phyloP scores from a whole-genome alignment of 2,888 invertebrate species.

The Ommatoiulus sabulosus region DNA sequence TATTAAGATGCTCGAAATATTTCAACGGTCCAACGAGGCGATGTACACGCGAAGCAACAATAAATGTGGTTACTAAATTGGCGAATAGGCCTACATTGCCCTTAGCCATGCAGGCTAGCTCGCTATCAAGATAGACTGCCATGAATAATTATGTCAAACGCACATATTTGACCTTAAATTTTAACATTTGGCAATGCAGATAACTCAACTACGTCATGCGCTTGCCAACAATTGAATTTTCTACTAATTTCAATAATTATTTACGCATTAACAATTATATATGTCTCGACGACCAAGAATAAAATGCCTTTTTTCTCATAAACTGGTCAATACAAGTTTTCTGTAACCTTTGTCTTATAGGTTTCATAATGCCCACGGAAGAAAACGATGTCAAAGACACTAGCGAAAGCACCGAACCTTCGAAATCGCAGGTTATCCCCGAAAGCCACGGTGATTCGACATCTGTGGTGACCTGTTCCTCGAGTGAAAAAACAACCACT shows the following conservation, averaged over 20 bases:
- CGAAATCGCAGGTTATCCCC: background rate
- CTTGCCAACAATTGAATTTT: too few species aligned
- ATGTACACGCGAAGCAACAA: background rate
- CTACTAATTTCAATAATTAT: too few species aligned
- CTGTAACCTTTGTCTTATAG: background rate
- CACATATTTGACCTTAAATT: conserved; percentile 1
- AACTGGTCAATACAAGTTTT: background rate
- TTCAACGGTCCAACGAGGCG: background rate
- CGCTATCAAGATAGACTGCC: too few species aligned
- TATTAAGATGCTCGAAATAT: background rate
- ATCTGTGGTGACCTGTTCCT: background rate
- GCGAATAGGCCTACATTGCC: background rate
- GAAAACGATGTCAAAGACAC: background rate
- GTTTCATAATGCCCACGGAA: conserved; percentile 23
- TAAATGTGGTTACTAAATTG: background rate
- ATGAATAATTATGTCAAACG: background rate
- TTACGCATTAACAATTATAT: too few species aligned
- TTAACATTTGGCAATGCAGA: too few species aligned
- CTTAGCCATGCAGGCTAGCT: too few species aligned
- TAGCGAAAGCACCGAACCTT: conserved; percentile 5
- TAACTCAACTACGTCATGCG: too few species aligned
- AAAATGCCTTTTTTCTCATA: too few species aligned
- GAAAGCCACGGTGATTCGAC: background rate
- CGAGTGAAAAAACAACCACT: background rate
- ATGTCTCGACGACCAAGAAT: too few species aligned